Evolutionary conservation across 2,113 vertebrate genomes (phyloP).

Genomic region (Phrynosoma blainvillii): DNA sequence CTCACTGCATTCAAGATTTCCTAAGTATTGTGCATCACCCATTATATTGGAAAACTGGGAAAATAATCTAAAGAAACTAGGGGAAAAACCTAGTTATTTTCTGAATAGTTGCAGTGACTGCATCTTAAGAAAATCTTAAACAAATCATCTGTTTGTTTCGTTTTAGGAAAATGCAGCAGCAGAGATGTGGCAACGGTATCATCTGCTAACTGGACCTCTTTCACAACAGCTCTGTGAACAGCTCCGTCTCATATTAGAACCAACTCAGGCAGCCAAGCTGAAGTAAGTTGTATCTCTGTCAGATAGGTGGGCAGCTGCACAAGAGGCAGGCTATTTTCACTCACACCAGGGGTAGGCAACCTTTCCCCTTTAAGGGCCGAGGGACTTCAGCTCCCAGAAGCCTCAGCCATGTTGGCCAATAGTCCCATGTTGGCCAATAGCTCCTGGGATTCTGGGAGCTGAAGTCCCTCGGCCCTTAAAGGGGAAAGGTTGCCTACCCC

Average conservation of each 20-base stretch:
- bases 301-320: not conserved
- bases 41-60: not conserved
- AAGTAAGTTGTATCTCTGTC: constrained; percentile 78
- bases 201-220: constrained; percentile 88
- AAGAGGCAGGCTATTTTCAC: too few species aligned
- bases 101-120: not conserved
- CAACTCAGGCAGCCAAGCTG: constrained; percentile 92
- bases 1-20: not conserved
- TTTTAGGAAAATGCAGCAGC: constrained; percentile 86
- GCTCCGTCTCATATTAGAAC: constrained; percentile 93
- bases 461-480: too few species aligned
- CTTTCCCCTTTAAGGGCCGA: too few species aligned
- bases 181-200: constrained; percentile 93
- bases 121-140: not conserved
- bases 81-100: not conserved
- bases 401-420: too few species aligned
- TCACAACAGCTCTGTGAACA: constrained; percentile 97
- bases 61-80: not conserved
- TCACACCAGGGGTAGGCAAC: too few species aligned
- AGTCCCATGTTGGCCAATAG: too few species aligned
- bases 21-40: too few species aligned
- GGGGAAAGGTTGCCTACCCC: too few species aligned
- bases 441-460: too few species aligned
- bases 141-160: too few species aligned
- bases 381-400: too few species aligned